phyloP scores from a whole-genome alignment of 2,113 vertebrate genomes.

The Orcinus orca region DNA sequence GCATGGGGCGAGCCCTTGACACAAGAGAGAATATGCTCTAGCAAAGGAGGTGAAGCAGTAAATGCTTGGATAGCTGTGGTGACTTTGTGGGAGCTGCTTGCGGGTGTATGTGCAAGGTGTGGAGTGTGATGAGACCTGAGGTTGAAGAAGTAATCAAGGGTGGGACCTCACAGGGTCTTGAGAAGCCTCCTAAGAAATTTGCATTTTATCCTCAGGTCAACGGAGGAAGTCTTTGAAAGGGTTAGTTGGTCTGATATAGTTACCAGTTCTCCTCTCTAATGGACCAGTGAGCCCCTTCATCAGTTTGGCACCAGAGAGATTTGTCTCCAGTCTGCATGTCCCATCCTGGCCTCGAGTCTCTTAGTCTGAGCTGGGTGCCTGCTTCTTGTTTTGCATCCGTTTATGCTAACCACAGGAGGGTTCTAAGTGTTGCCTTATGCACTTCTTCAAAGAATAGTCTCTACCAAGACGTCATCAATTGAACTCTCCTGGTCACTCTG shows the following conservation, averaged over 20 bases:
- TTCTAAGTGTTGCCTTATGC: not conserved
- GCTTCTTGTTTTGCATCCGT: not conserved
- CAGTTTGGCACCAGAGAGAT: rapidly evolving
- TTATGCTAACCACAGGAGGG: not conserved
- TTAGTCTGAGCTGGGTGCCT: not conserved
- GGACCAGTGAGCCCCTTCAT: not conserved
- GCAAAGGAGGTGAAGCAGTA: not conserved
- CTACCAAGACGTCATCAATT: not conserved
- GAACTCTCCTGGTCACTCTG: not conserved
- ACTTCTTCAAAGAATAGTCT: not conserved
- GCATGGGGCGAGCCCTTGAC: not conserved
- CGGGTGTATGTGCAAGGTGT: not conserved
- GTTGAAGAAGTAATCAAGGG: not conserved
- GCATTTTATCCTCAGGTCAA: not conserved
- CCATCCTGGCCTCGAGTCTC: rapidly evolving
- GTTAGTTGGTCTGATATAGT: not conserved
- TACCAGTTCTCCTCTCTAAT: not conserved
- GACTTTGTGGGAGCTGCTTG: not conserved
- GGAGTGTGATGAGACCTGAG: too few relatives aligned
- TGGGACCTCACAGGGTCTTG: not conserved
- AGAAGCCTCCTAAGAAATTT: not conserved
- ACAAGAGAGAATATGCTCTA: not conserved
- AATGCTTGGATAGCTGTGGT: not conserved
- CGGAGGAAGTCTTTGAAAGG: not conserved
- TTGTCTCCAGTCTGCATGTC: not conserved